Conservation (phyloP, 2,797 vertebrate genomes). For the Neomorphus geoffroyi region DNA sequence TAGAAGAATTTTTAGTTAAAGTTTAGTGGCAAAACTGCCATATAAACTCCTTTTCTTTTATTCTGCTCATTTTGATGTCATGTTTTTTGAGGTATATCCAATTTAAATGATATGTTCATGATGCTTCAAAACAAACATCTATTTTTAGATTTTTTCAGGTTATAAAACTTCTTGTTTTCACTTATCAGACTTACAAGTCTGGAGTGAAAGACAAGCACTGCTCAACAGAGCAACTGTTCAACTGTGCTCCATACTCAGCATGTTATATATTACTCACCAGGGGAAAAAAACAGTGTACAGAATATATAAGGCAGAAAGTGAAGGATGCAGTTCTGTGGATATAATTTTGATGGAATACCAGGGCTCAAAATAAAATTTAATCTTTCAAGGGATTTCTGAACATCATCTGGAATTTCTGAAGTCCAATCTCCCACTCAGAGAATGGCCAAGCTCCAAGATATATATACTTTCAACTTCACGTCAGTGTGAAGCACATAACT, state of each 20-base stretch:
- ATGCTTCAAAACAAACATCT: background rate
- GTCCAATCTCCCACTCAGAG: no score
- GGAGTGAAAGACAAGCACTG: background rate
- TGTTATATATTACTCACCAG: background rate
- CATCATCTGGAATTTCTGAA: no score
- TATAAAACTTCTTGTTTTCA: background rate
- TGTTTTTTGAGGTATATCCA: background rate
- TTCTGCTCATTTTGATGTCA: background rate
- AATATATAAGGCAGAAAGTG: background rate
- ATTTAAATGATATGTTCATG: background rate
- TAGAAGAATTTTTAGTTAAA: background rate
- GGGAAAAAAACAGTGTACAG: background rate
- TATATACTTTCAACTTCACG: no score
- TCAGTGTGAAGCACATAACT: background rate
- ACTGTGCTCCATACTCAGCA: background rate
- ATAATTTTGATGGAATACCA: background rate
- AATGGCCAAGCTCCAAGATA: no score
- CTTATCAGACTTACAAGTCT: background rate
- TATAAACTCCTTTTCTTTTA: background rate
- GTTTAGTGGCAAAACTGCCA: background rate
- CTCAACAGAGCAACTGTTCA: background rate
- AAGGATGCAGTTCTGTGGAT: background rate
- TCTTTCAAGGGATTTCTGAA: no score
- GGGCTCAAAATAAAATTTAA: background rate
- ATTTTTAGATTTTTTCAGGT: background rate